Base-by-base conservation (phyloP, 1,140 invertebrate genomes). In the Drosophila pectinifera region DNA sequence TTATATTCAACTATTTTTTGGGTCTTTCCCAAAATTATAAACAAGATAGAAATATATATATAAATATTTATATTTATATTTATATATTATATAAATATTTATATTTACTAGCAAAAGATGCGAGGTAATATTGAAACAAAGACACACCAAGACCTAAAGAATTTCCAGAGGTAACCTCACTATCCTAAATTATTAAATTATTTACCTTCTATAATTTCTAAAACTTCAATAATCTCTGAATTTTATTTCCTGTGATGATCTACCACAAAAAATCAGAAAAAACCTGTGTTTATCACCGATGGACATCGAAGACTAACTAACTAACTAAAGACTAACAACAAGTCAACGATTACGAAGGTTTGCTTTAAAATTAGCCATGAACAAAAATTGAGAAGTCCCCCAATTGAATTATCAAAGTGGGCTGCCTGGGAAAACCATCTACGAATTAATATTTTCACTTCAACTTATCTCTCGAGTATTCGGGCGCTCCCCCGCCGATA, bases 391-490 rank as follows among this genome's bases (percentile, higher is more conserved):
- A 65, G 70, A 65, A 75, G 39, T 73, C 48, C 49, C 53, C 4
- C 36, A 65, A 64, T 39, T 42, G 18, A 43, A 63, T 75, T 75
- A 75, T n/a, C 39, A 38, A 16, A 26, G 16, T 3, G 11, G 31
- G 16, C 16, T 34, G 11, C 8, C 4, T 36, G 64, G 59, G 14
- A 68, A 48, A 34, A 34, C 59, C 64, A 34, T 42, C 20, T 16
- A 31, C 45, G 38, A 68, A 51, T 64, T 34, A 67, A 64, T 67
- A 49, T 41, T 48, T 64, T 38, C 49, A 45, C 18, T 51, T 39
- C 7, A 55, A 46, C 63, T 70, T 70, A 70, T 70, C 67, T 70
- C 1, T 34, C 11, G 34, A 70, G 67, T 46, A 39, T 38, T 42
- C 28, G 28, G 10, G 3, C 28, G 28, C 28, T 31, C 8, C 28